Conservation (phyloP, 2,888 invertebrate genomes). For the Boloria euphrosyne region DNA sequence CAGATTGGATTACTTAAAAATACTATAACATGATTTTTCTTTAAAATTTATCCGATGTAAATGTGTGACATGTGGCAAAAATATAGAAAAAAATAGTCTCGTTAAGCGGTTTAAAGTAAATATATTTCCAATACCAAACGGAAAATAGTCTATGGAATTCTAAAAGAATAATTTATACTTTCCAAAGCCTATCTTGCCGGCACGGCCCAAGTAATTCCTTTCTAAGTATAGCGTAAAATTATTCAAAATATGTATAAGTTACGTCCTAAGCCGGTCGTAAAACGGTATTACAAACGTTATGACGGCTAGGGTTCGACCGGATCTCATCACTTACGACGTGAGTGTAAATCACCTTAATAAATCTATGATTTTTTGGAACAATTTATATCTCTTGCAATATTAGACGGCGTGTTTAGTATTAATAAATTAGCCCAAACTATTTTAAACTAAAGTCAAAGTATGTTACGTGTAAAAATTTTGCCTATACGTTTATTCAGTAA, state of each 20-base stretch:
- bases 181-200: slow-evolving; percentile 57
- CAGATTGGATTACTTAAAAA: too few relatives aligned
- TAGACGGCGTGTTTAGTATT: slow-evolving; percentile 41
- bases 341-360: slow-evolving; percentile 69
- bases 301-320: slow-evolving; percentile 72
- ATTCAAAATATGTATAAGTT: slow-evolving; percentile 79
- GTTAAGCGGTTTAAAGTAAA: background rate
- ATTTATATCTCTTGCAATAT: slow-evolving; percentile 52
- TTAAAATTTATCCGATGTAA: too few relatives aligned
- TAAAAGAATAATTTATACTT: slow-evolving; percentile 45
- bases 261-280: slow-evolving; percentile 76
- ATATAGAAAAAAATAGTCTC: too few relatives aligned
- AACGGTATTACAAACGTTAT: slow-evolving; percentile 78
- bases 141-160: background rate
- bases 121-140: background rate
- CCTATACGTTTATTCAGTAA: too few relatives aligned
- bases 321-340: slow-evolving; percentile 76
- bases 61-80: too few relatives aligned
- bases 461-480: too few relatives aligned
- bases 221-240: slow-evolving; percentile 71
- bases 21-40: too few relatives aligned
- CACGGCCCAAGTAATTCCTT: slow-evolving; percentile 65
- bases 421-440: too few relatives aligned
- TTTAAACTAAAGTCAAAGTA: too few relatives aligned
- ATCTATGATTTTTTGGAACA: slow-evolving; percentile 63